These are phyloP conservation scores for Enteromius treurensis DNA, from an alignment of 2,797 vertebrate species.

Conservation along the genomic window DNA sequence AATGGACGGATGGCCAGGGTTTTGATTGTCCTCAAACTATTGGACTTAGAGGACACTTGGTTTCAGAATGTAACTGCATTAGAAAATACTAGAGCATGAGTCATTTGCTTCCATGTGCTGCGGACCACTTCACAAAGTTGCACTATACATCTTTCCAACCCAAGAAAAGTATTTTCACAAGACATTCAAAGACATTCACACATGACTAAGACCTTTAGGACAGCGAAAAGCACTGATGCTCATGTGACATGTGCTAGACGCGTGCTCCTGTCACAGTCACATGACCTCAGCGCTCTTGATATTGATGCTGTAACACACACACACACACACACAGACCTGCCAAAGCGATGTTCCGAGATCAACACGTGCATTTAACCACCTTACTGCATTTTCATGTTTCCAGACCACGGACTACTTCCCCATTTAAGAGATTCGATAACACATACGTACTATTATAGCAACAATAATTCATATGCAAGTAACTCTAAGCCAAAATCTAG, in stretches of 20 bases:
- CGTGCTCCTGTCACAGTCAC: background rate
- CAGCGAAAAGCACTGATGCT: slow-evolving; percentile 36
- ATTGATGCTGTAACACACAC: background rate
- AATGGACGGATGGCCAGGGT: background rate
- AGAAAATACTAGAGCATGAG: background rate
- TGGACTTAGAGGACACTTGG: background rate
- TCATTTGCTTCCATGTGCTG: background rate
- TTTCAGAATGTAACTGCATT: background rate
- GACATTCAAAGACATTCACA: background rate
- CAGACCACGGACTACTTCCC: background rate
- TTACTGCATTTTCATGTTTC: background rate
- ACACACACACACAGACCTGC: slow-evolving; percentile 1
- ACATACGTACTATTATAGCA: background rate
- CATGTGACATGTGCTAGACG: slow-evolving; percentile 53
- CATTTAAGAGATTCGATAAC: background rate
- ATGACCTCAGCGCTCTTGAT: background rate
- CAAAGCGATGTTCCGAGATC: background rate
- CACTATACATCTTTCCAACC: background rate
- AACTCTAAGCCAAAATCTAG: background rate
- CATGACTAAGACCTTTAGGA: background rate
- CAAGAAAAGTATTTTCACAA: background rate
- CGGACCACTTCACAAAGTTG: background rate
- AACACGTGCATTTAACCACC: background rate
- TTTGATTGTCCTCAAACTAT: background rate
- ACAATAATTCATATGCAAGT: background rate